Conservation (phyloP, 92 coral and sea anemone species). For the Phymanthus crucifer region DNA sequence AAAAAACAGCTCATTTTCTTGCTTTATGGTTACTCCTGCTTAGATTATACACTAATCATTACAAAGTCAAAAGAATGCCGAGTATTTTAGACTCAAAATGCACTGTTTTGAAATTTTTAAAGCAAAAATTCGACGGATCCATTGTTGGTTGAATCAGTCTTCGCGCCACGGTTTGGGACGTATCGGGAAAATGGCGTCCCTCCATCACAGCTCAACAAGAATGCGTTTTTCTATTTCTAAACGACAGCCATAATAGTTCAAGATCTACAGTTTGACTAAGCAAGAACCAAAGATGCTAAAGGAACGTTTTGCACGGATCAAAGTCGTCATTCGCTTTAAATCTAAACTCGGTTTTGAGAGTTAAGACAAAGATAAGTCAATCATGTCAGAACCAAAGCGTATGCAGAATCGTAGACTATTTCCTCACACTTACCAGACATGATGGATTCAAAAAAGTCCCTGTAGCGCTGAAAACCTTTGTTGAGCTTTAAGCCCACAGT, state of each 20-base stretch:
- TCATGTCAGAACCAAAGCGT: conserved; percentile 37
- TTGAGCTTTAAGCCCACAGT: conserved; percentile 31
- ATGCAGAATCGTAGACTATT: conserved; percentile 48
- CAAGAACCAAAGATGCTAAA: background rate
- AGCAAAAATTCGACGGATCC: conserved; percentile 36
- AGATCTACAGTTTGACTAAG: background rate
- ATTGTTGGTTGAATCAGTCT: conserved; percentile 49
- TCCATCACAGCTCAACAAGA: conserved; percentile 32
- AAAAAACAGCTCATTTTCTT: conserved; percentile 18
- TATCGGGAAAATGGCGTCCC: conserved; percentile 81
- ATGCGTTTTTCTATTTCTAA: conserved; percentile 16
- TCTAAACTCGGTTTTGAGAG: conserved; percentile 31
- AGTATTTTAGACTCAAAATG: conserved; percentile 19
- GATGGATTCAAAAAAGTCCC: conserved; percentile 27
- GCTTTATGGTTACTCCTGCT: conserved; percentile 1
- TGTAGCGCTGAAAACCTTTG: conserved; percentile 20
- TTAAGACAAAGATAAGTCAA: conserved; percentile 37
- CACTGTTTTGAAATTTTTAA: conserved; percentile 17
- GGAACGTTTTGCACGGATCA: conserved; percentile 18
- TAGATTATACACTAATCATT: background rate
- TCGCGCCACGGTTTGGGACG: conserved; percentile 77
- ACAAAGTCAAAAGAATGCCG: background rate
- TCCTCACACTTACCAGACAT: conserved; percentile 52
- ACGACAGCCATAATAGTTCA: background rate
- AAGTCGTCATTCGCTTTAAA: conserved; percentile 19